Evolutionary conservation across 2,888 invertebrate genomes (phyloP), one percentile per base, ranked within the genome.

Genomic region (Synergus laeviventris): DNA sequence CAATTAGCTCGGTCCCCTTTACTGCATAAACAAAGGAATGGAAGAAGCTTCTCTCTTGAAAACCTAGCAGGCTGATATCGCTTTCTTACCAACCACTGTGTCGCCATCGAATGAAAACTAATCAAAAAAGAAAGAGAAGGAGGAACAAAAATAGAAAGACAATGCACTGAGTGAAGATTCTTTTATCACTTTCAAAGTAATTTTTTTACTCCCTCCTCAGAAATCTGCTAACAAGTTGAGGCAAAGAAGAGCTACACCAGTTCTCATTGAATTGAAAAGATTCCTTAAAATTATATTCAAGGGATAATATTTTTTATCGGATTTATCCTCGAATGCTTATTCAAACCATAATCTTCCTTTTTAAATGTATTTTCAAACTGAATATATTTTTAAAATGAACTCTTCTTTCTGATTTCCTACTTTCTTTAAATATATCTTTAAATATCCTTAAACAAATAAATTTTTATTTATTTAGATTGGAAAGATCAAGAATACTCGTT

Each of bases 151-250:
- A 66, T 45, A 70, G 70, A 56, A 66, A 75, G 61, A 79, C 79
- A 79, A 79, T 79, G 73, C 73, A 61, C 62, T 60, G 36, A 56
- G 74, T 73, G 60, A 45, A 49, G 70, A 75, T 78, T 76, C 42
- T 62, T 73, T 76, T 74, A 49, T 54, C 49, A 54, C 42, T 79
- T 73, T 49, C 45, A 73, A 45, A 45, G 56, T 49, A 79, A 70
- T 79, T 76, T 79, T 73, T 59, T 60, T 60, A 79, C 76, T 79
- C 75, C 73, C 74, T 76, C 74, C 39, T 73, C 61, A 61, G 38
- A 31, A 66, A 70, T 56, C 74, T 74, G 62, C 56, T 60, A 73
- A 74, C 61, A 78, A 64, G 61, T 74, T 64, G 64, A 75, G 61
- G 56, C 16, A 56, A 66, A 74, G 42, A 59, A 59, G 59, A 11